Evolutionary conservation across 2,888 invertebrate genomes (phyloP), one percentile per base, ranked within the genome.

Genomic region (Vanessa cardui): DNA sequence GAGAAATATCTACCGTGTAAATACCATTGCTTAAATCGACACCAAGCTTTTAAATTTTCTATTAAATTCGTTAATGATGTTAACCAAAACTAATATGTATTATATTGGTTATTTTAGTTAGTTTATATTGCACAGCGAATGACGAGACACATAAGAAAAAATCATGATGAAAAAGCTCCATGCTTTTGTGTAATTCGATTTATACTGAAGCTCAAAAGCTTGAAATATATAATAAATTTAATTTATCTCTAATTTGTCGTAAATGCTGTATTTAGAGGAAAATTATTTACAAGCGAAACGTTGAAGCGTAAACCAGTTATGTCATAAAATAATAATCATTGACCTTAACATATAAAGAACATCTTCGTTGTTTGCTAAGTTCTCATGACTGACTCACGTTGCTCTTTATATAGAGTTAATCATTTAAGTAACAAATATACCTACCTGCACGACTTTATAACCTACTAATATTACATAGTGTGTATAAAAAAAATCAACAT

Each of bases 371-470:
- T 59, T 62, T 56, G 60, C 60, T 49, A 62, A 52, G 64, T 70
- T 70, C 70, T 64, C 70, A 70, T 68, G 70, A 59, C 47, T 56
- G 68, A 70, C 18, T 70, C 70, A 70, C 58, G 18, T n/a, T 44
- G 47, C 56, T 61, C 61, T 64, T 62, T 65, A 54, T 20, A 54
- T 63, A 33, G 16, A 18, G n/a, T 39, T 58, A 50, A 33, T 63
- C 47, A 64, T 18, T 47, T 60, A 33, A 15, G n/a, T 64, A 49
- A 44, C 9, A 33, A 61, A 8, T 52, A 49, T 7, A 49, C 20
- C 18, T 7, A 49, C 20, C 18, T 20, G 20, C 49, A 49, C 49
- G 20, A 49, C 49, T 49, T 20, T 9, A 49, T 18, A 20, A 7
- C 12, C 39, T 12, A 49, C 3, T 49, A 49, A 49, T 20, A 20